phyloP scores from a whole-genome alignment of 2,797 vertebrate species.

The Sciurus vulgaris region DNA sequence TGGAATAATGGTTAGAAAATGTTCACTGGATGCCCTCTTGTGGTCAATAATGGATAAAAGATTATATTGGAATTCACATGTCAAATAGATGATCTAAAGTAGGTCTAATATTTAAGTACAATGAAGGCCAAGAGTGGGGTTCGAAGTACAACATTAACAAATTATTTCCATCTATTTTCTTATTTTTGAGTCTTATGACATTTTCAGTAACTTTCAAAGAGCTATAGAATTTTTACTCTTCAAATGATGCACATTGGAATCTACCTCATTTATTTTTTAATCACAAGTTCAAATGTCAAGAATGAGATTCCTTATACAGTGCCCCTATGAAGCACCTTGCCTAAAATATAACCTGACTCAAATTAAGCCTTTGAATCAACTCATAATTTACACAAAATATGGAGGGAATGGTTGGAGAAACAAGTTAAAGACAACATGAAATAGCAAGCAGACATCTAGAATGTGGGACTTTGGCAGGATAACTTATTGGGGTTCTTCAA shows the following conservation, averaged over 20 bases:
- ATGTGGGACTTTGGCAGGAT: conserved; percentile 2
- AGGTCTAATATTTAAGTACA: conserved; percentile 16
- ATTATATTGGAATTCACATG: background rate
- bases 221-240: conserved; percentile 3
- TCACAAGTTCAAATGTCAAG: conserved; percentile 7
- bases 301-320: conserved; percentile 3
- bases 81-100: conserved; percentile 1
- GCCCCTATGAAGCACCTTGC: background rate
- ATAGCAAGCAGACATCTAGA: background rate
- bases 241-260: background rate
- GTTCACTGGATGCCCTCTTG: conserved; percentile 63
- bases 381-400: conserved; percentile 43
- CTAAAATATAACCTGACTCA: conserved; percentile 20
- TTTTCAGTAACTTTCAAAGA: conserved; percentile 36
- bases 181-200: conserved; percentile 60
- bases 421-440: conserved; percentile 7
- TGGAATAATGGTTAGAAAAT: conserved; percentile 29
- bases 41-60: conserved; percentile 58
- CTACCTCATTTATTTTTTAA: background rate
- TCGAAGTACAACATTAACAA: background rate
- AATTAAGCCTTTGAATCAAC: conserved; percentile 55
- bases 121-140: background rate
- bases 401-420: background rate
- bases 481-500: conserved; percentile 2
- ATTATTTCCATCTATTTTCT: conserved; percentile 34